Percentiles rank a stretch among this genome's conserved stretches.
phyloP scores from a whole-genome alignment of 2,113 vertebrate genomes.

The Corydoras sp. region DNA sequence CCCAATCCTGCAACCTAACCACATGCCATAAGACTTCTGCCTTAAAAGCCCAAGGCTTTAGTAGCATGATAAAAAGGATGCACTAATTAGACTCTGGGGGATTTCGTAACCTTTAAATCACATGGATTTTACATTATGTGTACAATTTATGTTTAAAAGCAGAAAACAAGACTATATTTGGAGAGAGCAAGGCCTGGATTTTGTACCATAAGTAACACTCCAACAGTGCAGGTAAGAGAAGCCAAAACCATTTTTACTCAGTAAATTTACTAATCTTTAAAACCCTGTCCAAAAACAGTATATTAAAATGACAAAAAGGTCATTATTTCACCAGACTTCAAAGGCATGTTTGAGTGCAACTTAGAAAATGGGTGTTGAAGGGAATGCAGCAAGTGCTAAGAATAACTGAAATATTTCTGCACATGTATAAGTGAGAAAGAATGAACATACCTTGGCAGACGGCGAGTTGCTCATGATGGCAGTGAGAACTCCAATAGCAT shows the following conservation, averaged over 20 bases:
- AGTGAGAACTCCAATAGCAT: conserved; percentile 83
- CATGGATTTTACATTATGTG: too few relatives aligned
- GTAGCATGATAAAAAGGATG: too few relatives aligned
- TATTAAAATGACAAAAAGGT: conserved; percentile 4
- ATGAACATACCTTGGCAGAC: conserved; percentile 81
- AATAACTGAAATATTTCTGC: neutral
- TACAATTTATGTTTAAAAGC: too few relatives aligned
- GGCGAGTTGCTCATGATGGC: conserved; percentile 91
- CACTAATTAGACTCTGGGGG: too few relatives aligned
- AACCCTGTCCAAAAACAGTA: neutral
- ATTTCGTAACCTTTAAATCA: too few relatives aligned
- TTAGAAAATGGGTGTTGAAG: neutral
- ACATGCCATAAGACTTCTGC: too few relatives aligned
- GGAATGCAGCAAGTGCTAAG: neutral
- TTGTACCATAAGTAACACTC: neutral
- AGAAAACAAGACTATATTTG: neutral
- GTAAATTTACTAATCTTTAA: conserved; percentile 14
- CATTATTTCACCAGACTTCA: neutral
- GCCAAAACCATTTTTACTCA: neutral
- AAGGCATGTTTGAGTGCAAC: conserved; percentile 1
- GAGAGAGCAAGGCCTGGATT: neutral
- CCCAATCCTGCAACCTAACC: too few relatives aligned
- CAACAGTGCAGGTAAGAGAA: conserved; percentile 21
- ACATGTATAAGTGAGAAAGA: neutral
- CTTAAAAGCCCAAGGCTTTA: too few relatives aligned